Evolutionary conservation across 35 echinoderm and acorn worm genomes (phyloP), one percentile per base, ranked within the genome.

Genomic region (Patiria miniata): DNA sequence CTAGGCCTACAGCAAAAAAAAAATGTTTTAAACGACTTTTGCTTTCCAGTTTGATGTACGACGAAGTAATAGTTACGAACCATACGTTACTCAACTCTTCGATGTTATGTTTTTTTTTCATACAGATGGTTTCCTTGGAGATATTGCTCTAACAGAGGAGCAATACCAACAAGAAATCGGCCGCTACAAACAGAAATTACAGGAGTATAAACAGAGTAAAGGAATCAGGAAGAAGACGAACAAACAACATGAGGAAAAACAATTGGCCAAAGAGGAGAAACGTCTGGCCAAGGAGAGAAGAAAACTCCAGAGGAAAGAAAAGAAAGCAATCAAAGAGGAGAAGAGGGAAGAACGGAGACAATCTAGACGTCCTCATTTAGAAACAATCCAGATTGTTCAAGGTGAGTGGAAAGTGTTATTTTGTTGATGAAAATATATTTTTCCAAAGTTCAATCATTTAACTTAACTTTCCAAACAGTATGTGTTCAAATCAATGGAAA

Each of bases 51-150:
- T n/a, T n/a, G n/a, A n/a, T n/a, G n/a, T n/a, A n/a, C n/a, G n/a
- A n/a, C n/a, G n/a, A n/a, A n/a, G n/a, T n/a, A 47, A 47, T 47
- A 12, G 12, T 47, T 47, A 47, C 4, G 12, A 6, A 73, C 65
- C 65, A 26, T 26, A 26, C 17, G 23, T 73, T 26, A 16, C 30
- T 50, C 52, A n/a, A n/a, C n/a, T n/a, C n/a, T n/a, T n/a, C n/a
- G n/a, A n/a, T n/a, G n/a, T n/a, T n/a, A n/a, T n/a, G n/a, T 0
- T 68, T 44, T 76, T 17, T 33, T 77, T 86, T 38, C 0, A 32
- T 9, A 73, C 59, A 86, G 83, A 59, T 9, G 83, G 83, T 76
- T 86, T 40, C 61, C 83, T 86, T 17, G 83, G 83, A 32, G 83
- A 86, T 61, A 76, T 76, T 50, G 83, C 83, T 0, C 39, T 86